Evolutionary conservation across 2,888 invertebrate genomes (phyloP).

Genomic region (Tubiluchus corallicola): DNA sequence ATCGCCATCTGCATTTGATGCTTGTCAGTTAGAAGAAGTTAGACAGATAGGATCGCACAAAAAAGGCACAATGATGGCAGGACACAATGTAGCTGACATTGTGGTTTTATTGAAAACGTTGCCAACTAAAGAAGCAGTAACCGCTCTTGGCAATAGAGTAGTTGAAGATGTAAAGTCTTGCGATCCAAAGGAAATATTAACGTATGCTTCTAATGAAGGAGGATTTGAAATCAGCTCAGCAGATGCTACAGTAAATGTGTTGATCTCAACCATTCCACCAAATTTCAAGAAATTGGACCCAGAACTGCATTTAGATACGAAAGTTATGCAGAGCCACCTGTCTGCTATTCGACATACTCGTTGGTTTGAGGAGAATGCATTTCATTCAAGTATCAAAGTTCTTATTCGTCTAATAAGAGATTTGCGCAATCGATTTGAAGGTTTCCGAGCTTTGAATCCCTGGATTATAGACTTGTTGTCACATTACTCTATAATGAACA

Average conservation of each 20-base stretch:
- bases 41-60: conserved; percentile 94
- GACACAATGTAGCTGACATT: conserved; percentile 85
- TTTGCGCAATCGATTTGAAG: conserved; percentile 67
- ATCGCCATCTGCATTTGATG: conserved; percentile 78
- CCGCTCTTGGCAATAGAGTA: conserved; percentile 70
- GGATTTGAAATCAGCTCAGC: conserved; percentile 75
- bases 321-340: conserved; percentile 65
- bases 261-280: conserved; percentile 82
- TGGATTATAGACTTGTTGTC: conserved; percentile 94
- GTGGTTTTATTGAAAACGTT: conserved; percentile 89
- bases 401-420: conserved; percentile 83
- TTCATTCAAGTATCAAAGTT: conserved; percentile 87
- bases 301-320: conserved; percentile 49
- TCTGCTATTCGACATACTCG: conserved; percentile 85
- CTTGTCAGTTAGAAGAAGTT: conserved; percentile 83
- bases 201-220: conserved; percentile 37
- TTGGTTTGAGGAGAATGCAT: conserved; percentile 96
- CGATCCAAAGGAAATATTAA: conserved; percentile 30
- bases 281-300: conserved; percentile 83
- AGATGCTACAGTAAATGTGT: conserved; percentile 66
- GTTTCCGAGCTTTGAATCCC: conserved; percentile 71
- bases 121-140: conserved; percentile 86
- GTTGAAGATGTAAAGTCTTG: conserved; percentile 58
- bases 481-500: conserved; percentile 90
- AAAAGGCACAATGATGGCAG: conserved; percentile 90